Conservation (phyloP, 2,888 invertebrate genomes). For the Frankliniella fusca region DNA sequence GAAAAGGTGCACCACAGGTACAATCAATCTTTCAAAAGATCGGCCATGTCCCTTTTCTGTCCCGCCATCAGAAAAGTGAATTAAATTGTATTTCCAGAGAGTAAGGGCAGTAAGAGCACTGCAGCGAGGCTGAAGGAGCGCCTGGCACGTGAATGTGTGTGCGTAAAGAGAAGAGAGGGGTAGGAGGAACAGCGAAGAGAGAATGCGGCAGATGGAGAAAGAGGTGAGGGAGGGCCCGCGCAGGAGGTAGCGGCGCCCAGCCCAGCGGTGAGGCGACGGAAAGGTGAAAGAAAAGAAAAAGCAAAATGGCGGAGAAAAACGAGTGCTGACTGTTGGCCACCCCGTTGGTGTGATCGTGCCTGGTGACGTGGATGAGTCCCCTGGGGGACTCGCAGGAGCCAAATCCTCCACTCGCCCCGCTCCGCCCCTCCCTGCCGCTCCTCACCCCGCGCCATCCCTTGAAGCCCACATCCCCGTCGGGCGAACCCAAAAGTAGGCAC, state of each 20-base stretch:
- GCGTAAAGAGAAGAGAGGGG: not conserved
- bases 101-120: not conserved
- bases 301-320: not conserved
- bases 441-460: not conserved
- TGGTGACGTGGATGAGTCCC: conserved; percentile 23
- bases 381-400: not conserved
- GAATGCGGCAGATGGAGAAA: not conserved
- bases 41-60: no score
- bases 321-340: not conserved
- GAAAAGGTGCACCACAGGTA: no score
- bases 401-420: not conserved
- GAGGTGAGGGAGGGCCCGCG: not conserved
- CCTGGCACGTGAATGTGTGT: no score
- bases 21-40: no score
- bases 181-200: not conserved
- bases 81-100: no score
- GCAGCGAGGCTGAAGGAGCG: no score
- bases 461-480: not conserved
- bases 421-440: not conserved
- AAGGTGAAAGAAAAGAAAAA: not conserved
- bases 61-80: no score
- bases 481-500: not conserved
- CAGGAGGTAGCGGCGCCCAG: not conserved
- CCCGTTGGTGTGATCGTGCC: not conserved
- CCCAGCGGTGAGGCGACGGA: not conserved